phyloP scores from a whole-genome alignment of 2,888 invertebrate species.

The Baccha elongata region DNA sequence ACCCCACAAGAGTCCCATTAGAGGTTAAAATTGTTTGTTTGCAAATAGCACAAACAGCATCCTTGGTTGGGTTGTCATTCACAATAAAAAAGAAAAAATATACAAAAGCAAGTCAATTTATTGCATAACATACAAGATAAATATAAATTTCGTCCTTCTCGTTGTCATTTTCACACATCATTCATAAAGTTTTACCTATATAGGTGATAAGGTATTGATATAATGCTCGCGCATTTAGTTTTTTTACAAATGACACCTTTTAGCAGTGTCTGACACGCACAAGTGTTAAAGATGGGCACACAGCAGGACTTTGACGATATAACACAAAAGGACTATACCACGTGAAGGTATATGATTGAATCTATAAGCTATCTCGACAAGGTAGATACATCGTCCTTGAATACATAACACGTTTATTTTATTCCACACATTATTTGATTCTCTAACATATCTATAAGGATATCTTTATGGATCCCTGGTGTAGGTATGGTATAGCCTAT shows the following conservation, averaged over 20 bases:
- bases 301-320: conserved; percentile 46
- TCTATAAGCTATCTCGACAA: conserved; percentile 10
- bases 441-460: conserved; percentile 69
- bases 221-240: conserved; percentile 51
- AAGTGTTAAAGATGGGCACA: conserved; percentile 29
- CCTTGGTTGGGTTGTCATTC: conserved; percentile 10
- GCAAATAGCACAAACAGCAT: conserved; percentile 67
- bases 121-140: conserved; percentile 42
- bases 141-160: conserved; percentile 19
- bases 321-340: conserved; percentile 28
- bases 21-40: conserved; percentile 75
- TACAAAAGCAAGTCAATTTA: conserved; percentile 60
- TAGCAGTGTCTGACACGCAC: conserved; percentile 28
- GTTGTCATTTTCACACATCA: conserved; percentile 60
- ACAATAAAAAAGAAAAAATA: conserved; percentile 16
- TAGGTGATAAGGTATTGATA: conserved; percentile 19
- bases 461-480: conserved; percentile 30
- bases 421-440: conserved; percentile 56
- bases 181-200: conserved; percentile 1
- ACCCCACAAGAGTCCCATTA: conserved; percentile 76
- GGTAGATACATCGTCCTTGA: conserved; percentile 45
- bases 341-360: not conserved
- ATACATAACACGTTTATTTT: conserved; percentile 51
- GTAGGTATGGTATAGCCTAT: not conserved
- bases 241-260: conserved; percentile 35